Conservation (phyloP, 2,797 vertebrate species). For the Melanotaenia boesemani region DNA sequence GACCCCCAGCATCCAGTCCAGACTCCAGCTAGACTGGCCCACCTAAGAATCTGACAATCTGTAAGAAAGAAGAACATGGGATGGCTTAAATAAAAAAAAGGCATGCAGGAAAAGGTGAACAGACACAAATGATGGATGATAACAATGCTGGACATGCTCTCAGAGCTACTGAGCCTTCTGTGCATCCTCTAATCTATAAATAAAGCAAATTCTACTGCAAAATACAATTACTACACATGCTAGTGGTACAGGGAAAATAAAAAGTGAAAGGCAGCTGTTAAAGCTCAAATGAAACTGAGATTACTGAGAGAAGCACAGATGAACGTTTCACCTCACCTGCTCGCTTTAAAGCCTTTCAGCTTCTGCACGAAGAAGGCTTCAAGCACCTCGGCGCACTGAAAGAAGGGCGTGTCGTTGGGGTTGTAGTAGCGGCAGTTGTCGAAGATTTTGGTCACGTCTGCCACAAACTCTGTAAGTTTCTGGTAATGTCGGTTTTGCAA, state of each 20-base stretch:
- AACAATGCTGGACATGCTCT: slow-evolving; percentile 22
- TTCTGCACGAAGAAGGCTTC: slow-evolving; percentile 99
- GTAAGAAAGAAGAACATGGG: slow-evolving; percentile 93
- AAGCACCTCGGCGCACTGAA: slow-evolving; percentile 96
- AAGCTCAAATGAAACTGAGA: slow-evolving; percentile 11
- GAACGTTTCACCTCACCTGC: slow-evolving; percentile 83
- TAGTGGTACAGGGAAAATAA: slow-evolving; percentile 6
- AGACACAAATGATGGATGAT: slow-evolving; percentile 71
- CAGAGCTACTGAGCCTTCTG: slow-evolving; percentile 33
- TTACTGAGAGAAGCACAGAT: neutral
- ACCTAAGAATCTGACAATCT: slow-evolving; percentile 96
- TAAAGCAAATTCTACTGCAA: slow-evolving; percentile 22
- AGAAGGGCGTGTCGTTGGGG: slow-evolving; percentile 97
- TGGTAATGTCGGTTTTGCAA: slow-evolving; percentile 95
- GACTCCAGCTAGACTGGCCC: slow-evolving; percentile 91
- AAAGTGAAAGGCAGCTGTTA: slow-evolving; percentile 15
- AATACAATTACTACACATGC: slow-evolving; percentile 36
- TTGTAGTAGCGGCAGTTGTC: slow-evolving; percentile 99
- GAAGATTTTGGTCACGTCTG: slow-evolving; percentile 99
- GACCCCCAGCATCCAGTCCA: slow-evolving; percentile 90
- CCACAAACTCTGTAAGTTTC: slow-evolving; percentile 98
- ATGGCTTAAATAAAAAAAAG: slow-evolving; percentile 86
- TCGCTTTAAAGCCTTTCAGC: slow-evolving; percentile 98
- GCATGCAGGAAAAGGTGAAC: slow-evolving; percentile 77
- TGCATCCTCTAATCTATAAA: slow-evolving; percentile 19